Evolutionary conservation across 2,797 vertebrate species (phyloP).

Genomic region (Scleropages formosus): DNA sequence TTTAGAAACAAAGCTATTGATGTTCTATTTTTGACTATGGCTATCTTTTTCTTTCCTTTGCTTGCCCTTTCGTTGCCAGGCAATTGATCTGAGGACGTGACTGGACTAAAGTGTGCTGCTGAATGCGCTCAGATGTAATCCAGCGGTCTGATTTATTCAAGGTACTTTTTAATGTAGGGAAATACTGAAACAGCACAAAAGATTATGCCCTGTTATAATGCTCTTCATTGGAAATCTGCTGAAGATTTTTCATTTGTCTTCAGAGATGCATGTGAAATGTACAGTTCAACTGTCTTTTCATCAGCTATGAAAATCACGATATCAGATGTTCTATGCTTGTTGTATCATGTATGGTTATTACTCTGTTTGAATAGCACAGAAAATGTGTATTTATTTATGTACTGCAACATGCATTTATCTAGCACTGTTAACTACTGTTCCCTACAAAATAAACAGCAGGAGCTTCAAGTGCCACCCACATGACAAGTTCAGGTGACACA

Average conservation of each 20-base stretch:
- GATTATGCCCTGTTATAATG: background rate
- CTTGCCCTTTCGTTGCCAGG: slow-evolving; percentile 61
- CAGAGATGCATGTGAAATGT: background rate
- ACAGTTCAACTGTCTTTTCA: background rate
- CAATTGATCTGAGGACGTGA: slow-evolving; percentile 55
- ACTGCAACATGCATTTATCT: too few relatives aligned
- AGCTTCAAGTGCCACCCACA: background rate
- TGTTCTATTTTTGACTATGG: slow-evolving; percentile 49
- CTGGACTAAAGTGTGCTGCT: slow-evolving; percentile 58
- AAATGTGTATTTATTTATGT: too few relatives aligned
- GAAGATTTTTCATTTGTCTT: background rate
- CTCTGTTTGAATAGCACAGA: background rate
- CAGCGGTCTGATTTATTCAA: slow-evolving; percentile 49
- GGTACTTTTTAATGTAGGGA: background rate
- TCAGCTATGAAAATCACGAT: background rate
- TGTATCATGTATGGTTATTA: background rate
- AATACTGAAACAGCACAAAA: background rate
- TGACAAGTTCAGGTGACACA: background rate
- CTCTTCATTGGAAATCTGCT: background rate
- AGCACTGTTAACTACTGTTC: too few relatives aligned
- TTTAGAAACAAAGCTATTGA: slow-evolving; percentile 81
- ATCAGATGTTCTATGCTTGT: background rate
- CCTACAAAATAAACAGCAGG: too few relatives aligned
- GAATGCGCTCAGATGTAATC: slow-evolving; percentile 54
- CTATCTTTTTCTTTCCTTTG: slow-evolving; percentile 64